Base-by-base conservation (phyloP, 1,140 invertebrate genomes). In the Drosophila insularis region DNA sequence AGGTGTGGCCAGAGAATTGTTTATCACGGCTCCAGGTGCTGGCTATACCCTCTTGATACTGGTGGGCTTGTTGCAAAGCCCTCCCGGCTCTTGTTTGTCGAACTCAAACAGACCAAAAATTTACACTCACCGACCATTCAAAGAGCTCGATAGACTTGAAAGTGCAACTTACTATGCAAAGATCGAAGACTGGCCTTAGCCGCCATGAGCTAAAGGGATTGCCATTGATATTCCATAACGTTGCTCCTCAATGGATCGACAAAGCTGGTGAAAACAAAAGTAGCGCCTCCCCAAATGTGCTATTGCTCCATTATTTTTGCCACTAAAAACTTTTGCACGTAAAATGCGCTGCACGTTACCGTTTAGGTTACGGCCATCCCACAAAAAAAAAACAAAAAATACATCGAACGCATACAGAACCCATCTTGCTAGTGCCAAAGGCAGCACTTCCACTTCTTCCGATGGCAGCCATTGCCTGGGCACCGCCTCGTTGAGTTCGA, bases 251-350 rank as follows among this genome's bases (percentile, higher is more conserved):
- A 75, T 75, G 65, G 73, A 69, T 73, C 73, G 72, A 59, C 62
- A 76, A 75, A 69, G n/a, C 31, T 17, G 27, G 55, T 43, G 54
- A 69, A 43, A 63, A 63, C 59, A 69, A 73, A 68, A 81, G 53
- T 69, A 54, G 74, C 53, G 55, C 74, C 78, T 62, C 78, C 69
- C 10, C 8, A 21, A 21, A 70, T 53, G 59, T 58, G 75, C 39
- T 79, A 71, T 65, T 79, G 82, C 82, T 87, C 79, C 82, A 82
- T 86, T 86, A 86, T 86, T 86, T 86, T 77, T 73, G 82, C 75
- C 79, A 87, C 82, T 78, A 82, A 87, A 87, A 87, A 87, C 61
- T 87, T 87, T 80, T 71, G 82, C 79, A 87, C 82, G 84, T 89
- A 69, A 71, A 76, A 79, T 86, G 82, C 82, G 77, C 71, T 81